Conservation (phyloP, 2,888 invertebrate genomes). For the Trimorus sp. region DNA sequence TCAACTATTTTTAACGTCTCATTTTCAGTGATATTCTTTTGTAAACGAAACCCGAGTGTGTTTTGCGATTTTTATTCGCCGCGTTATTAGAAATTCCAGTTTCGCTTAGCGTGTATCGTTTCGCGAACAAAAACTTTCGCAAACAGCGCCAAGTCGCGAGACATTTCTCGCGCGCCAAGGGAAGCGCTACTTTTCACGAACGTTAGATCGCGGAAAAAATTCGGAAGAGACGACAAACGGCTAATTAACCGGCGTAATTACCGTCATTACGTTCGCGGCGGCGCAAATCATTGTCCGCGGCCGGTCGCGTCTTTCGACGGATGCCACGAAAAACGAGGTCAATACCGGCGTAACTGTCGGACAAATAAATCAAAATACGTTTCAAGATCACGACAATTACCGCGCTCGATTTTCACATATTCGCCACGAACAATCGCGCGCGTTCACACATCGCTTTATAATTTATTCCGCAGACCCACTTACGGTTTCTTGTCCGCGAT, state of each 20-base stretch:
- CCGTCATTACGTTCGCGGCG: conserved; percentile 59
- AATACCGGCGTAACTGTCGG: conserved; percentile 56
- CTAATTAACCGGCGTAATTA: conserved; percentile 66
- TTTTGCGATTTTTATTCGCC: too few relatives aligned
- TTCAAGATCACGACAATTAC: conserved; percentile 62
- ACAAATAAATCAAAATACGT: conserved; percentile 62
- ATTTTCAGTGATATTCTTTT: conserved; percentile 1
- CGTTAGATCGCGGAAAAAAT: conserved; percentile 42
- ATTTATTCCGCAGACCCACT: conserved; percentile 38
- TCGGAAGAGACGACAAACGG: conserved; percentile 65
- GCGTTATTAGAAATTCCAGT: too few relatives aligned
- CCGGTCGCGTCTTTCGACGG: conserved; percentile 44
- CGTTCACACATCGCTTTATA: conserved; percentile 45
- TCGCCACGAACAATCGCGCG: conserved; percentile 44
- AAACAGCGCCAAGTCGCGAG: too few relatives aligned
- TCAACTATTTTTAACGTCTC: too few relatives aligned
- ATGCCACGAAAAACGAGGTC: conserved; percentile 62
- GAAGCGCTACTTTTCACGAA: background rate
- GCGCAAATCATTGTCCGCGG: conserved; percentile 62
- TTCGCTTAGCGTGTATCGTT: too few relatives aligned
- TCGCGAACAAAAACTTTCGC: too few relatives aligned
- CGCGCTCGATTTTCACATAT: conserved; percentile 23
- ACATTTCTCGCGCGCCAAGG: too few relatives aligned
- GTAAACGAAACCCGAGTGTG: background rate
- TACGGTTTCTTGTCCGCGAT: conserved; percentile 32